Evolutionary conservation across 1,140 invertebrate species (phyloP).

Genomic region (Eupristina koningsbergeri): DNA sequence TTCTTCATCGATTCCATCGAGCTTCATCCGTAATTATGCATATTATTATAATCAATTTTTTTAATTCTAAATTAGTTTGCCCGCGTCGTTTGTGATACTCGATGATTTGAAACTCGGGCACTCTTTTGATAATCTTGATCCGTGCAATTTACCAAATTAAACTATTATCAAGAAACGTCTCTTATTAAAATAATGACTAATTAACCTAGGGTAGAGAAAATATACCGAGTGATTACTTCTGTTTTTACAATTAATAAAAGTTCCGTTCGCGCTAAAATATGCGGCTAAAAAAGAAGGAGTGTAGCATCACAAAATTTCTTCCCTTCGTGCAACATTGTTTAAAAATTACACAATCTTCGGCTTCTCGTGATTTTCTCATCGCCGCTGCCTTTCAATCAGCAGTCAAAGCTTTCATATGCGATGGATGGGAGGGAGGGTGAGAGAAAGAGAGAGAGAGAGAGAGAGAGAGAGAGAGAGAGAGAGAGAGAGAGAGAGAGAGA

Average conservation of each 20-base stretch:
- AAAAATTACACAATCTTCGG: conserved; percentile 6
- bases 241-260: background rate
- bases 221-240: background rate
- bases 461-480: background rate
- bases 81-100: background rate
- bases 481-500: background rate
- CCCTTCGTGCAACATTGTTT: background rate
- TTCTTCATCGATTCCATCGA: background rate
- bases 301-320: background rate
- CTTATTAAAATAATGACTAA: background rate
- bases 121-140: background rate
- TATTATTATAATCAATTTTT: background rate
- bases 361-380: background rate
- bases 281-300: background rate
- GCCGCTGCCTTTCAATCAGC: conserved; percentile 9
- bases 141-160: background rate
- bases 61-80: background rate
- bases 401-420: conserved; percentile 11
- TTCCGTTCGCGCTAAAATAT: background rate
- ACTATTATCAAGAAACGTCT: background rate
- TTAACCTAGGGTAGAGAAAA: background rate
- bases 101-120: too few species aligned
- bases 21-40: background rate
- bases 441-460: background rate
- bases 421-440: background rate